Base-by-base conservation (phyloP, 2,888 invertebrate genomes). In the Nomada fabriciana region DNA sequence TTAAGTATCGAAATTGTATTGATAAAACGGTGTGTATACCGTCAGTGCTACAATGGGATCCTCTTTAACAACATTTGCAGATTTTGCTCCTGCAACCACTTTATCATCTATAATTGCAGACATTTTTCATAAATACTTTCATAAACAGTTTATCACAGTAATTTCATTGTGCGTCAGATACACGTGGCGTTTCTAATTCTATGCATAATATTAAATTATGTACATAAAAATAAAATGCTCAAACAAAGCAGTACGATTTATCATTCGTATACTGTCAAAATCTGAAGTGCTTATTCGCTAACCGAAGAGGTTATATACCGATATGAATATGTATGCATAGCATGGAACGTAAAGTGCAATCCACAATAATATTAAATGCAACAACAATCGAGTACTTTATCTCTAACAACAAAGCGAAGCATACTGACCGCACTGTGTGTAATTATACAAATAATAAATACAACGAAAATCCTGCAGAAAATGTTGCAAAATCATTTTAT, bases 51-150 rank as follows among this genome's bases (percentile, higher is more conserved):
- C 90, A 84, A 94, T 93, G 4, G 93, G 94, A 90, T 94, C 93
- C 84, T 94, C 93, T 83, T 93, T 94, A 59, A 93, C 82, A 73
- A 89, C 86, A 82, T 89, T 91, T 42, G 91, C 89, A 81, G 90
- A 89, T 82, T 93, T 91, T 15, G 93, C 93, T 74, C 93, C 92
- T n/a, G 93, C 94, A 72, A 94, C 94, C 69, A 94, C 89, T 77
- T 94, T 94, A 55, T 94, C 93, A 77, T 94, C 94, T 82, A 94
- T 94, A 64, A 91, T 91, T 67, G 92, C 89, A 20, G 94, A 94
- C 94, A 94, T 94, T 61, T 79, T 76, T 74, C 18, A 2, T 20
- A 50, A 55, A 60, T 64, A 60, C 71, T 61, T 57, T 70, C 36
- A 36, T 65, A 29, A 74, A 61, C 59, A 52, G 42, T 2, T 53